phyloP scores from a whole-genome alignment of 2,113 vertebrate genomes.

The Sorex fumeus region DNA sequence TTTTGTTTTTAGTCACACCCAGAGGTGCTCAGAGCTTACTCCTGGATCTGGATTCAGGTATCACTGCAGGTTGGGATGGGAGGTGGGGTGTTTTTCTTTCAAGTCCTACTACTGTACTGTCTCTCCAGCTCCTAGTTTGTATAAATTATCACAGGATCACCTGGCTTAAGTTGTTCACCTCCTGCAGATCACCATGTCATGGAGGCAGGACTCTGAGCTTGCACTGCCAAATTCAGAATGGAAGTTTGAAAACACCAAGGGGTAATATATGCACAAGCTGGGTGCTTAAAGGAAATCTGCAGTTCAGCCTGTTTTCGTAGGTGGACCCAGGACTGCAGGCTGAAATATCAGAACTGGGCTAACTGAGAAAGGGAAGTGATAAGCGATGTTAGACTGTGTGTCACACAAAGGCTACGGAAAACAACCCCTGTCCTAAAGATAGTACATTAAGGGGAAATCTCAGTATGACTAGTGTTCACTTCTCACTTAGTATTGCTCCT shows the following conservation, averaged over 20 bases:
- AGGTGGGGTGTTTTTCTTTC: not conserved
- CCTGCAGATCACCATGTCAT: not conserved
- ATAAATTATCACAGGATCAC: not conserved
- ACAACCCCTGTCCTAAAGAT: not conserved
- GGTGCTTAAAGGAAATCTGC: not conserved
- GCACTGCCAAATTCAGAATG: not conserved
- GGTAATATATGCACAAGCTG: not conserved
- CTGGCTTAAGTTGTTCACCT: not conserved
- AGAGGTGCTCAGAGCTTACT: no score
- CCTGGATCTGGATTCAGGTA: no score
- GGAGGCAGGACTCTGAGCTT: not conserved
- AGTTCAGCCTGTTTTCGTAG: not conserved
- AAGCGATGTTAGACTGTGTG: not conserved
- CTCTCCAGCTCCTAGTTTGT: not conserved
- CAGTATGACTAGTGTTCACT: not conserved
- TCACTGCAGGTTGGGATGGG: not conserved
- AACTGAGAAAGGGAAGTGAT: not conserved
- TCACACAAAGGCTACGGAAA: not conserved
- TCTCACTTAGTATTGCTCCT: not conserved
- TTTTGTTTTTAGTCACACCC: no score
- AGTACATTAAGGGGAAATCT: slow-evolving; percentile 13
- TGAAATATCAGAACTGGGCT: slow-evolving; percentile 16
- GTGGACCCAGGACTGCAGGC: not conserved
- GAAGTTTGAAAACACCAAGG: not conserved
- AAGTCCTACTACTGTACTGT: no score